Evolutionary conservation across 2,888 invertebrate genomes (phyloP), one percentile per base, ranked within the genome.

Genomic region (Apodemia zela): DNA sequence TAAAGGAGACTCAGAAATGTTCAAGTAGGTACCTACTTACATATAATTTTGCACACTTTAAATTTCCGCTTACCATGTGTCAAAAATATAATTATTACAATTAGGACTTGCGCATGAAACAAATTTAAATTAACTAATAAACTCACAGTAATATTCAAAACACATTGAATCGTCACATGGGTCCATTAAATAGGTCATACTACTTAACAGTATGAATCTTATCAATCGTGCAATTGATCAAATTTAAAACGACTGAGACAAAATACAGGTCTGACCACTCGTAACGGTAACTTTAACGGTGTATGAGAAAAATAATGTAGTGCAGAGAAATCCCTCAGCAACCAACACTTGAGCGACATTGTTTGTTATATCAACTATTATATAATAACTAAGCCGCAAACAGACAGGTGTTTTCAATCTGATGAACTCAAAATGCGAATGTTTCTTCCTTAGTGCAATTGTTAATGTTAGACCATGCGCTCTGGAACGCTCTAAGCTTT

Each of bases 231-330:
- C 70, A 72, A 72, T 71, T 80, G 82, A 78, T 81, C 82, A 80
- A 81, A 82, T 85, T 84, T 84, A 80, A 72, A 75, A 78, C 78
- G 77, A 74, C 74, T 76, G 77, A 83, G 77, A 81, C 79, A 79
- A 81, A 86, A 88, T 89, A 88, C 88, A 84, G 82, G 89, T 89
- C 85, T 79, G 85, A 85, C 87, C 80, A 88, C 83, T 85, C 77
- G 77, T 81, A 90, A 90, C 89, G 89, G 89, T 89, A 88, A 83
- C 81, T 73, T 77, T 89, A 89, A 90, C 89, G 89, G 89, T 86
- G 79, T 76, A 71, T 74, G 73, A 74, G 81, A 81, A 89, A 89
- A 87, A 80, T 88, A 87, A 85, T 84, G 84, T 83, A 84, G 71
- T 75, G 76, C 74, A 73, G 74, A 79, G 81, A 81, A 82, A 81